A percentile compares a stretch with the other conserved stretches of the same genome.
These are phyloP conservation scores for Pluvianellus socialis DNA, from an alignment of 2,113 vertebrate genomes.

Conservation along the genomic window DNA sequence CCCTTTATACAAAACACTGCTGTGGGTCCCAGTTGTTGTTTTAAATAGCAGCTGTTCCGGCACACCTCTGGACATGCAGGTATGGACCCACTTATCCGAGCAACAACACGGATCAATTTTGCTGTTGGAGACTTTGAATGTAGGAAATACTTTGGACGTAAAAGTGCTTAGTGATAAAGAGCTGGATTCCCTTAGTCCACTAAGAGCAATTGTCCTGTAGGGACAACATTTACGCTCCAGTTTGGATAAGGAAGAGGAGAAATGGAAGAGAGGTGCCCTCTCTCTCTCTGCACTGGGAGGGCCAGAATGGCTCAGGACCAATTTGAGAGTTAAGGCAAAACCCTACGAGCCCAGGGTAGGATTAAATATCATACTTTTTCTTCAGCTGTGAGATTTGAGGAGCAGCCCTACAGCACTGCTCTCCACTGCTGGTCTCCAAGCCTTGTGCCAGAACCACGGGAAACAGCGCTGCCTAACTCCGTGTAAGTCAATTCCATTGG, in stretches of 20 bases:
- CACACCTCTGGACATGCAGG: not conserved
- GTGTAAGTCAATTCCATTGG: not conserved
- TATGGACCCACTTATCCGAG: not conserved
- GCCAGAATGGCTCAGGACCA: not conserved
- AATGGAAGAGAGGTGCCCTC: fast-evolving
- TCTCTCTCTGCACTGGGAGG: not conserved
- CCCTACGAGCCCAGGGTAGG: not conserved
- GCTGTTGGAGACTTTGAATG: not conserved
- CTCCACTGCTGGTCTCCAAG: not conserved
- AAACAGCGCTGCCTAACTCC: not conserved
- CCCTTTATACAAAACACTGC: not conserved
- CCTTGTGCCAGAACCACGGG: not conserved
- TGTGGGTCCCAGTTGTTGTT: not conserved
- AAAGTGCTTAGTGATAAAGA: not conserved
- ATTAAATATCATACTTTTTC: not conserved
- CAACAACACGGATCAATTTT: not conserved
- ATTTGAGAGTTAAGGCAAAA: not conserved
- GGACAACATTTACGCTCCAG: not conserved
- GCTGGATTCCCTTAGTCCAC: not conserved
- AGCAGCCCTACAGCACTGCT: not conserved
- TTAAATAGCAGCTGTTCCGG: not conserved
- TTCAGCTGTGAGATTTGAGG: not conserved
- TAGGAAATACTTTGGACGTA: not conserved
- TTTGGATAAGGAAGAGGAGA: not conserved
- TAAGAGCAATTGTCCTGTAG: not conserved